A percentile compares a stretch with the other conserved stretches of the same genome.
Conservation (phyloP, 2,113 vertebrate species). For the Lepisosteus oculatus region DNA sequence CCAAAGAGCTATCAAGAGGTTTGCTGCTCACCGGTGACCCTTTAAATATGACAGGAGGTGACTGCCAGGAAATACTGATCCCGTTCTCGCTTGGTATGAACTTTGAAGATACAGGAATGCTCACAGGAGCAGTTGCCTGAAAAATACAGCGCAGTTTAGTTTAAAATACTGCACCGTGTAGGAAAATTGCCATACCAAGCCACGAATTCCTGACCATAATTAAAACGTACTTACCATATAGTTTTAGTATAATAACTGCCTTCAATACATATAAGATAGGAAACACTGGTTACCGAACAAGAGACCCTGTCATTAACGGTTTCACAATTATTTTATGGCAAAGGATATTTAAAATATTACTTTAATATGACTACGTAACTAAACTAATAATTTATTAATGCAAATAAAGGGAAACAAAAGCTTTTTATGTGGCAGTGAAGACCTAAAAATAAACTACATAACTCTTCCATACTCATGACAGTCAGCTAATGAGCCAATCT, state of each 20-base stretch:
- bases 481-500: no score
- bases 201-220: background rate
- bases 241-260: background rate
- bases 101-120: conserved; percentile 60
- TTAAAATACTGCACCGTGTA: background rate
- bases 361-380: no score
- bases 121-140: conserved; percentile 71
- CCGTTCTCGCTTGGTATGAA: conserved; percentile 56
- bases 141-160: conserved; percentile 42
- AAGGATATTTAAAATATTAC: no score
- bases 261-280: no score
- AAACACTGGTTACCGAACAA: no score
- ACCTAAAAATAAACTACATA: no score
- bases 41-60: conserved; percentile 73
- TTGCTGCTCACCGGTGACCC: conserved; percentile 65
- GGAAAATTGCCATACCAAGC: conserved; percentile 31
- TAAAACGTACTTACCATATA: background rate
- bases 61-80: conserved; percentile 75
- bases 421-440: no score
- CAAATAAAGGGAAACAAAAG: no score
- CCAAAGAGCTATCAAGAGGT: background rate
- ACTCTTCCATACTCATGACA: no score
- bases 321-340: no score
- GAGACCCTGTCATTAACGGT: no score
- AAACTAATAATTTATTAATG: no score